Conservation (phyloP, 2,888 invertebrate species). For the Rotaria macrura region DNA sequence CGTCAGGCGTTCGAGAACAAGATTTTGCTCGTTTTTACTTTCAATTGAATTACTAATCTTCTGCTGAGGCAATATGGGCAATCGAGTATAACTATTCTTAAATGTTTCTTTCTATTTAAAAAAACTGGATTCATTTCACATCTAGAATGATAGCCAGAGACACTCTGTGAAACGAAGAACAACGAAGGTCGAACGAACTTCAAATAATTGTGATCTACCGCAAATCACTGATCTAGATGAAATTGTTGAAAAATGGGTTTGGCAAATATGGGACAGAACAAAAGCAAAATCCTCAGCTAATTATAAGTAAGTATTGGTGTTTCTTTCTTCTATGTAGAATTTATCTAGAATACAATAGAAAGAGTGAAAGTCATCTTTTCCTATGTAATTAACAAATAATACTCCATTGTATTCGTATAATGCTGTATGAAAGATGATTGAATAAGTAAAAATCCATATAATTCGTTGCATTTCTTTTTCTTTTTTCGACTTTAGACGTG, state of each 20-base stretch:
- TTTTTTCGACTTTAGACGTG: background rate
- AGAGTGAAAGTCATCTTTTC: background rate
- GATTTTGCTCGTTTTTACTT: background rate
- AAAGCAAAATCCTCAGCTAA: constrained; percentile 23
- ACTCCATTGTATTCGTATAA: no score
- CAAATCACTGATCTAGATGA: constrained; percentile 30
- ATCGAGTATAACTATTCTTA: background rate
- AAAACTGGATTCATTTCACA: background rate
- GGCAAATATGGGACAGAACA: constrained; percentile 29
- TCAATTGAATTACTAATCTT: background rate
- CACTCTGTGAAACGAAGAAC: background rate
- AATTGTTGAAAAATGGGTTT: constrained; percentile 33
- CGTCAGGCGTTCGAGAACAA: background rate
- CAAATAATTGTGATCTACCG: background rate
- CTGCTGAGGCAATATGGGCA: background rate
- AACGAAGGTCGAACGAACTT: background rate
- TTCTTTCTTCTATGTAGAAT: background rate
- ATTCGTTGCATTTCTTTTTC: background rate
- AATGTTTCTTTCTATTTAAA: no score
- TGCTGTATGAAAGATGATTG: background rate
- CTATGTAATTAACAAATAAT: background rate
- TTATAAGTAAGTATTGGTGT: background rate
- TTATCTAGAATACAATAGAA: background rate
- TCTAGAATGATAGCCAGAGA: background rate
- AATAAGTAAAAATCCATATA: background rate